Percentiles rank a stretch among this genome's conserved stretches.
Evolutionary conservation across 2,797 vertebrate genomes (phyloP).

Genomic region (Pelobates cultripes): DNA sequence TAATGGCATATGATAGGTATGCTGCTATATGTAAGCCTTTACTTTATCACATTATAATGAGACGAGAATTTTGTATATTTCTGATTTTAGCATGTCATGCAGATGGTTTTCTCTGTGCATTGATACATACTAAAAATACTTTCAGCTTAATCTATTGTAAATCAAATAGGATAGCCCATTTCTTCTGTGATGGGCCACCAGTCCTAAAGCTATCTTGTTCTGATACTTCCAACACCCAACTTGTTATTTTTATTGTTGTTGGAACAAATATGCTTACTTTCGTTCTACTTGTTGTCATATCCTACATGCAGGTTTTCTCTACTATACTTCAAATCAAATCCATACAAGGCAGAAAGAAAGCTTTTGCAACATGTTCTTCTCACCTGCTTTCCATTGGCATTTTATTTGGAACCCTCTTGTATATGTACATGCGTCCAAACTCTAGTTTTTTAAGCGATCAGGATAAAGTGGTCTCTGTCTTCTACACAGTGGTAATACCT

Average conservation of each 20-base stretch:
- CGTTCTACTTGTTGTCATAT: background rate
- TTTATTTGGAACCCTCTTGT: background rate
- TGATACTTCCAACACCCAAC: background rate
- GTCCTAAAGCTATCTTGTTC: conserved; percentile 22
- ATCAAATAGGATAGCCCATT: conserved; percentile 14
- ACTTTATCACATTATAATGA: conserved; percentile 21
- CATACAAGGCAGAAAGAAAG: background rate
- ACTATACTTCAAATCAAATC: background rate
- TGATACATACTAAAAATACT: conserved; percentile 6
- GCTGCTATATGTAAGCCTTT: conserved; percentile 20
- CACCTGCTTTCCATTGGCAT: conserved; percentile 1
- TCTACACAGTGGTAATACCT: conserved; percentile 39
- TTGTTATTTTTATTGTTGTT: background rate
- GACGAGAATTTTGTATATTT: background rate
- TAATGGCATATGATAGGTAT: conserved; percentile 39
- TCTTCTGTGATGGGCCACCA: conserved; percentile 19
- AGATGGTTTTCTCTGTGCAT: background rate
- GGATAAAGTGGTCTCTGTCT: conserved; percentile 37
- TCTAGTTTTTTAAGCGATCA: conserved; percentile 11
- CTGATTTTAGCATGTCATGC: background rate
- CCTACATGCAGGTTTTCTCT: background rate
- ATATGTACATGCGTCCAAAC: background rate
- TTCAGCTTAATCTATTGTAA: conserved; percentile 15
- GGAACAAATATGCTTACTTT: background rate
- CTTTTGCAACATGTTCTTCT: conserved; percentile 2